Percentiles rank a stretch among this genome's conserved stretches.
Conservation (phyloP, 2,113 vertebrate species). For the Myocastor coypus region DNA sequence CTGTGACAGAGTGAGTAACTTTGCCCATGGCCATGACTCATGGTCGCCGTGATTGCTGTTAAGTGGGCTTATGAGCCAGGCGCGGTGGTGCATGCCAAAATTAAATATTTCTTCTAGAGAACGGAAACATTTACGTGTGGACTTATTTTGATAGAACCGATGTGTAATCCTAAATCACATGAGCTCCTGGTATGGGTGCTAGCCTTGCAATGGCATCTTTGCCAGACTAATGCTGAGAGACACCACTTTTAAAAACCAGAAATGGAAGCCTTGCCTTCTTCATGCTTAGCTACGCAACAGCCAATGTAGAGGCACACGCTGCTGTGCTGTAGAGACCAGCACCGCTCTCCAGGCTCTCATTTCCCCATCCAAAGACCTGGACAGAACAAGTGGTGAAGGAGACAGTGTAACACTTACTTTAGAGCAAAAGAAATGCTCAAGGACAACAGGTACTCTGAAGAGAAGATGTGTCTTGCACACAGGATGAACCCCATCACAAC, state of each 20-base stretch:
- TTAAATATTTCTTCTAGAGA: background rate
- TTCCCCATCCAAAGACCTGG: background rate
- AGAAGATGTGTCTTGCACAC: background rate
- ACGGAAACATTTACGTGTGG: background rate
- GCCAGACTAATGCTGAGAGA: background rate
- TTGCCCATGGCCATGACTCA: background rate
- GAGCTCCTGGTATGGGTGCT: background rate
- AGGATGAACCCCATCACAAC: background rate
- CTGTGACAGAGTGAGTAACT: background rate
- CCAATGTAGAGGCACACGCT: too few relatives aligned
- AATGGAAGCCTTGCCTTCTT: background rate
- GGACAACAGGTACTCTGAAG: background rate
- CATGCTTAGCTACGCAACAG: background rate
- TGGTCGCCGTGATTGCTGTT: background rate
- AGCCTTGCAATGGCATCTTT: background rate
- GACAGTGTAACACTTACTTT: background rate
- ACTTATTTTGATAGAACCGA: background rate
- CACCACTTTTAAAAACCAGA: background rate
- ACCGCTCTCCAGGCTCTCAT: background rate
- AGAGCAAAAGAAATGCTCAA: background rate
- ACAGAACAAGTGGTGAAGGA: background rate
- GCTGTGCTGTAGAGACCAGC: background rate
- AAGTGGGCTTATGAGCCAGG: background rate
- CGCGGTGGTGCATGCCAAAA: background rate
- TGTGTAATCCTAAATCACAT: background rate